Base-by-base conservation (phyloP, 2,888 invertebrate genomes). In the Tortricodes alternella region DNA sequence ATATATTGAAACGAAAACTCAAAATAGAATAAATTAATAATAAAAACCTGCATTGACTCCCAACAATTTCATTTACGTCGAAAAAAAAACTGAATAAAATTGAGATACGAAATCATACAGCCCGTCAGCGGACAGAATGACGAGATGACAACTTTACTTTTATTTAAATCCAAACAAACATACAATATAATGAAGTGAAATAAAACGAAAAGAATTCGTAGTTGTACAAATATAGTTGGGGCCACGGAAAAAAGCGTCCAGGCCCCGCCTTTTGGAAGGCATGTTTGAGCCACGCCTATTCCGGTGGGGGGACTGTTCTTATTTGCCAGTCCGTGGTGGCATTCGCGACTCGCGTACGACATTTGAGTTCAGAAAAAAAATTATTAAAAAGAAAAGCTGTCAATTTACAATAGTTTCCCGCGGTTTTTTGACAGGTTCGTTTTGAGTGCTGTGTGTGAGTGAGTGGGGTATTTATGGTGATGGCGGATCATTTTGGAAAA, bases 281-380 rank as follows among this genome's bases (percentile, higher is more conserved):
- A 48, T 59, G 21, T 49, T 48, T 13, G 57, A 27, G 74, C 86
- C 83, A 77, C 88, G 87, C 86, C 74, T 81, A 62, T 8, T 11
- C 13, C 55, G 64, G 69, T 75, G 67, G 81, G 80, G 84, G 83
- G 72, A 64, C 62, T 59, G 34, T 46, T 64, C 61, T 70, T 80
- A 80, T 82, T 85, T 73, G 88, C 85, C 88, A 89, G 89, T 89
- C 74, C 60, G 61, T 63, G 67, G 62, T 62, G 62, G 79, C 83
- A 76, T 83, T 85, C 87, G 87, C 87, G 79, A 73, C 76, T 73
- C 75, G 73, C 79, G 80, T 76, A 80, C 83, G 70, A 80, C 83
- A 68, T 68, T 68, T 68, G 71, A 71, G 70, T 73, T 65, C 41
- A 60, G 58, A 63, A 55, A 41, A 55, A 55, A 48, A 27, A 49